Evolutionary conservation across 2,113 vertebrate genomes (phyloP).

Genomic region (Dolichallabes microphthalmus): DNA sequence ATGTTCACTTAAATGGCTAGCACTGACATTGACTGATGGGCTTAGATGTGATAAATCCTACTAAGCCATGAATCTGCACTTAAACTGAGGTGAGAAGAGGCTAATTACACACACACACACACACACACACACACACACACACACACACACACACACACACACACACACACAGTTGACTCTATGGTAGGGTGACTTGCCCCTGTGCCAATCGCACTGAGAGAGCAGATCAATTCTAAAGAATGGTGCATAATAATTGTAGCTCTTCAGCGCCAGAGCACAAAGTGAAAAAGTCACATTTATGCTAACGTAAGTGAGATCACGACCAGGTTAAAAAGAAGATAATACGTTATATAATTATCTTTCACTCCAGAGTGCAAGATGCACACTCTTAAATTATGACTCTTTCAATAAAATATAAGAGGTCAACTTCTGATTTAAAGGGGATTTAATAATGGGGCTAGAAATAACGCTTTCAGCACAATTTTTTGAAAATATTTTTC

Average conservation of each 20-base stretch:
- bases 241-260: conserved; percentile 2
- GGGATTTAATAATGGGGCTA: not conserved
- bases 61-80: conserved; percentile 19
- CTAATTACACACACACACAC: conserved; percentile 19
- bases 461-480: not conserved
- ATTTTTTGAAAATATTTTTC: not conserved
- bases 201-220: not conserved
- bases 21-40: conserved; percentile 40
- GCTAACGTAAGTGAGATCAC: not conserved
- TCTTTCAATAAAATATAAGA: not conserved
- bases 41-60: conserved; percentile 29
- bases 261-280: not conserved
- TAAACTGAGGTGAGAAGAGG: conserved; percentile 20
- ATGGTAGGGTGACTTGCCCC: conserved; percentile 22
- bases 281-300: not conserved
- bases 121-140: conserved; percentile 3
- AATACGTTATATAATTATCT: not conserved
- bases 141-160: not conserved
- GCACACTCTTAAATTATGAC: not conserved
- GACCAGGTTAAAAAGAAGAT: conserved; percentile 1
- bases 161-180: not conserved
- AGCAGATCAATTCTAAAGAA: conserved; percentile 29
- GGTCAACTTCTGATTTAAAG: not conserved
- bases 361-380: not conserved
- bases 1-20: conserved; percentile 13